Conservation (phyloP, 2,113 vertebrate species). For the Mohoua ochrocephala region DNA sequence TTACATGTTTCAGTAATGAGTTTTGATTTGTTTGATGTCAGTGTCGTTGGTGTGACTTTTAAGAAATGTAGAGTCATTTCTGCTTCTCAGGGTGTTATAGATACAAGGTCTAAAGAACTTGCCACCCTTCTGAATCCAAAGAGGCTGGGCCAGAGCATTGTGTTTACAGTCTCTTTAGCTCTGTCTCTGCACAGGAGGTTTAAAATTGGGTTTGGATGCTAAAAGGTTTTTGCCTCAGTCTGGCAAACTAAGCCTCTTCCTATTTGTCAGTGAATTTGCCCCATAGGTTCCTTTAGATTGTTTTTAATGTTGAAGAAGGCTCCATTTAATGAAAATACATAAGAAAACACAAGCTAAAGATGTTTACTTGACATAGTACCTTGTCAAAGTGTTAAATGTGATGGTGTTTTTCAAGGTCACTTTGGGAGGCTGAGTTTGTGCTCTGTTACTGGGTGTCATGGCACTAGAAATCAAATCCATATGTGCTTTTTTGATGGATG, state of each 20-base stretch:
- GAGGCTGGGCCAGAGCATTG: not conserved
- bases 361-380: not conserved
- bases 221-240: not conserved
- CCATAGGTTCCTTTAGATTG: not conserved
- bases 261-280: not conserved
- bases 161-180: not conserved
- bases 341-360: not conserved
- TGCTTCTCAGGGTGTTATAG: not conserved
- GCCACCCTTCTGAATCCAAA: not conserved
- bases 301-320: not conserved
- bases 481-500: not conserved
- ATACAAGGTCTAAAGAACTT: not conserved
- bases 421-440: not conserved
- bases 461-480: not conserved
- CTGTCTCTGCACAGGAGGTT: not conserved
- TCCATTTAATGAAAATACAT: not conserved
- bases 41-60: not conserved
- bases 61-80: not conserved
- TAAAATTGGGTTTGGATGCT: not conserved
- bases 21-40: not conserved
- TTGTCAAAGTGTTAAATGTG: not conserved
- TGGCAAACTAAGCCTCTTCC: not conserved
- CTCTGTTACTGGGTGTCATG: not conserved
- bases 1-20: accelerated
- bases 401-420: not conserved